phyloP scores from a whole-genome alignment of 1,140 invertebrate genomes.

The Heliconius nattereri region DNA sequence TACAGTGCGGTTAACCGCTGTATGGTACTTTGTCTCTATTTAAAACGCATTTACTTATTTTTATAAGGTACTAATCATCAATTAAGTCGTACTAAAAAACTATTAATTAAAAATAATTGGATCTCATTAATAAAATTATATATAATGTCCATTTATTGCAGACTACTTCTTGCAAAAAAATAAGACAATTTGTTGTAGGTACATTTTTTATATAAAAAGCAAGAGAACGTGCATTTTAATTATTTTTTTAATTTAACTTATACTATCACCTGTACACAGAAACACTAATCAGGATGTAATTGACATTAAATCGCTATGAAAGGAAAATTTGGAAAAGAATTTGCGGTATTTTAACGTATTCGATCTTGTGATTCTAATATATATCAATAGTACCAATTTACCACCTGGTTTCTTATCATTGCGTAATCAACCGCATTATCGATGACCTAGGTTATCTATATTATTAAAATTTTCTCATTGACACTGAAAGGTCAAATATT shows the following conservation, averaged over 20 bases:
- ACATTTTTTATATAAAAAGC: neutral
- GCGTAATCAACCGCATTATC: neutral
- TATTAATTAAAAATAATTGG: constrained; percentile 3
- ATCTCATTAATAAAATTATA: neutral
- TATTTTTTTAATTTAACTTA: no score
- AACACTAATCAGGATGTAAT: no score
- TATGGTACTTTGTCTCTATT: constrained; percentile 7
- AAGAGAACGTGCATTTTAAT: no score
- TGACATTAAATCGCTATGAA: no score
- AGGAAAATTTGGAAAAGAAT: no score
- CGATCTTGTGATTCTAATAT: neutral
- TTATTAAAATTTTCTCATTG: neutral
- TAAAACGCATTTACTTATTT: neutral
- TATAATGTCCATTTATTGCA: neutral
- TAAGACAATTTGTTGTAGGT: neutral
- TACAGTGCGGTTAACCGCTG: constrained; percentile 20
- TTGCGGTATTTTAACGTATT: neutral
- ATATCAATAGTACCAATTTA: neutral
- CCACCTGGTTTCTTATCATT: neutral
- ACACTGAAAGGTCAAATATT: neutral
- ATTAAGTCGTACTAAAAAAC: neutral
- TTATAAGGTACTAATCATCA: neutral
- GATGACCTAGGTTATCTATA: constrained; percentile 1
- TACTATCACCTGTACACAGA: no score
- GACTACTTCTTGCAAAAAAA: no score